These are phyloP conservation scores for Ciconia stormi DNA, from an alignment of 2,113 vertebrate species.

Conservation along the genomic window DNA sequence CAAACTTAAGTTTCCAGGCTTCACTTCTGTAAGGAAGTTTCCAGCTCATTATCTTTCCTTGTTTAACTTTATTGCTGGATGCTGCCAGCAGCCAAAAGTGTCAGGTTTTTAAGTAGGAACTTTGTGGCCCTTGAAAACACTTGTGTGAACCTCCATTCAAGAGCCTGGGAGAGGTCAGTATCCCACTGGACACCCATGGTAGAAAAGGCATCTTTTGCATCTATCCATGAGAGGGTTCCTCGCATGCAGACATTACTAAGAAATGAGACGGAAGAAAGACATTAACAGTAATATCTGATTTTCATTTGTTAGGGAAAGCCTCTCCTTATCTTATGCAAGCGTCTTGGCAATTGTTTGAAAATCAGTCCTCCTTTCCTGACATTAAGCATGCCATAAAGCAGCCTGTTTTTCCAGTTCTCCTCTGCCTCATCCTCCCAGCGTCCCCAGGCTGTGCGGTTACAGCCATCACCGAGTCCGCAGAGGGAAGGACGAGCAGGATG, in stretches of 20 bases:
- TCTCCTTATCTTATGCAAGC: neutral
- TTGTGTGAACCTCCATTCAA: neutral
- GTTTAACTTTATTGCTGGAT: conserved; percentile 12
- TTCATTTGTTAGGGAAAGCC: neutral
- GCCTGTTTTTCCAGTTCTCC: neutral
- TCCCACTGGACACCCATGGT: neutral
- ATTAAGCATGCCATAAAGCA: neutral
- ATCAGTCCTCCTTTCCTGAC: neutral
- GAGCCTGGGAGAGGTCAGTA: neutral
- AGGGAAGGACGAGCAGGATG: accelerated
- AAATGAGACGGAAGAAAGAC: neutral
- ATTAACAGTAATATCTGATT: neutral
- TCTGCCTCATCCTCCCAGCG: neutral
- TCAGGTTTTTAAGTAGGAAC: neutral
- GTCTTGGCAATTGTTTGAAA: neutral
- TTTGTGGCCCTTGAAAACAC: neutral
- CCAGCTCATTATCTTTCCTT: conserved; percentile 7
- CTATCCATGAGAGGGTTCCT: neutral
- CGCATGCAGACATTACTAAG: neutral
- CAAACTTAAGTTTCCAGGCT: conserved; percentile 8
- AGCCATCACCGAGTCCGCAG: neutral
- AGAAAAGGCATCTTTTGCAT: neutral
- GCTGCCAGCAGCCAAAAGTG: neutral
- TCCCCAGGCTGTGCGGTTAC: neutral
- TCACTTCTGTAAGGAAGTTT: conserved; percentile 27